Evolutionary conservation across 1,140 invertebrate genomes (phyloP).

Genomic region (Drosophila melanogaster): Release_6_plus_ISO1_MT NC_004354.4:5413001-5413500

Average conservation of each 20-base stretch:
- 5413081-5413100: constrained; percentile 35
- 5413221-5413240: constrained; percentile 37
- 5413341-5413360: constrained; percentile 4
- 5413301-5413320: constrained; percentile 11
- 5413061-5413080: constrained; percentile 43
- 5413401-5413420: constrained; percentile 40
- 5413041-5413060: background rate
- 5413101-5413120: constrained; percentile 36
- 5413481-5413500: constrained; percentile 2
- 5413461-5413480: constrained; percentile 16
- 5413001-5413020: constrained; percentile 28
- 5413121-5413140: constrained; percentile 40
- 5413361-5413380: constrained; percentile 9
- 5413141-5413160: constrained; percentile 45
- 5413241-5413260: constrained; percentile 34
- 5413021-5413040: constrained; percentile 25
- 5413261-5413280: constrained; percentile 25
- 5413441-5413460: constrained; percentile 11
- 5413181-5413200: constrained; percentile 66
- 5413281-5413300: background rate
- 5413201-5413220: constrained; percentile 44
- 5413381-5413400: constrained; percentile 10
- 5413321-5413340: constrained; percentile 7
- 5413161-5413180: constrained; percentile 37
- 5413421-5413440: constrained; percentile 25